Evolutionary conservation across 2,888 invertebrate species (phyloP).

Genomic region (Carabus problematicus): DNA sequence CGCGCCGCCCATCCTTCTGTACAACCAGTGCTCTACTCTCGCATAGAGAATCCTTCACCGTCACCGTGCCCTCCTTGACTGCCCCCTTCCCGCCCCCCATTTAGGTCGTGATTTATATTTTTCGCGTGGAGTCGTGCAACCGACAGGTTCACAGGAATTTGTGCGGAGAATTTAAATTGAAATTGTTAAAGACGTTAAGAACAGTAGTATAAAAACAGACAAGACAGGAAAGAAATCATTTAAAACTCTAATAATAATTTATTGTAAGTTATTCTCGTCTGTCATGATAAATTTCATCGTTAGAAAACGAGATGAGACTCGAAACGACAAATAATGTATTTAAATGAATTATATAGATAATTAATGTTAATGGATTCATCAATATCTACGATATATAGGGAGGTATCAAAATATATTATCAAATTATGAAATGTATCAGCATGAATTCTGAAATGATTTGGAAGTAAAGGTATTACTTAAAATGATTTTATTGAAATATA

Average conservation of each 20-base stretch:
- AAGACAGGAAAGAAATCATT: constrained; percentile 36
- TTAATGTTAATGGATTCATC: too few species aligned
- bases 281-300: constrained; percentile 9
- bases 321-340: too few species aligned
- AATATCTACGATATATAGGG: too few species aligned
- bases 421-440: background rate
- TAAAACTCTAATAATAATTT: constrained; percentile 33
- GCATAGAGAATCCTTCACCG: too few species aligned
- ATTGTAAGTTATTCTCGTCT: constrained; percentile 25
- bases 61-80: too few species aligned
- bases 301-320: too few species aligned
- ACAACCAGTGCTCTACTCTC: too few species aligned
- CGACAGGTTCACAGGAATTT: constrained; percentile 32
- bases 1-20: background rate
- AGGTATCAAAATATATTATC: too few species aligned
- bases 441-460: background rate
- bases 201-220: constrained; percentile 34
- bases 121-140: constrained; percentile 35
- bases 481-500: background rate
- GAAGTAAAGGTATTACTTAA: background rate
- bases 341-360: too few species aligned
- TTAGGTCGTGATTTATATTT: constrained; percentile 37
- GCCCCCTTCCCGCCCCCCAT: constrained; percentile 11
- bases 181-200: constrained; percentile 39
- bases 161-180: constrained; percentile 40